Evolutionary conservation across 2,113 vertebrate genomes (phyloP), one percentile per base, ranked within the genome.

Genomic region (Leptosomus discolor): DNA sequence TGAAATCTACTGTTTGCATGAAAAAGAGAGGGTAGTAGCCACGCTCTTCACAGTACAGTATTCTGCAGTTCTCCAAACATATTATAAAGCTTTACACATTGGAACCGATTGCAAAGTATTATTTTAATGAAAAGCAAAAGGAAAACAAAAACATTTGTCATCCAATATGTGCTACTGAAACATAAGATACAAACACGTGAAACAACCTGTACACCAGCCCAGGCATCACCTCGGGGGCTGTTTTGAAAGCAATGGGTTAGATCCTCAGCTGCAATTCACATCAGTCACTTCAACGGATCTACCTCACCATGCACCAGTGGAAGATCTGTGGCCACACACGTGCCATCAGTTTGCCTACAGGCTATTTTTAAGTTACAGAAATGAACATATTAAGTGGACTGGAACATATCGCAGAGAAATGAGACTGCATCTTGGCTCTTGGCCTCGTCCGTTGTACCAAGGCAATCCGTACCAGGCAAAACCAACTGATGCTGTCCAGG

Each of bases 211-310:
- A 74, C 26, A 68, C 54, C 53, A 91, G 84, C 74, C 5, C 3
- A 83, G 69, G 24, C 1, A 0, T 34, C 69, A 88, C n/a, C 51
- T 64, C 76, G 23, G 46, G 51, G 64, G 39, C 73, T 79, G 57
- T 22, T 88, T 29, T 3, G 29, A 92, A 81, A 79, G 77, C 57
- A 93, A 5, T 14, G 45, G 88, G 92, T 65, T 85, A 90, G 96
- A 96, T 97, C 96, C 96, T 95, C 89, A 96, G 95, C 74, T 64
- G 27, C 54, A 84, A 71, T 53, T 95, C 53, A 71, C 22, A 81
- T 54, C 71, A 58, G 71, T 89, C 88, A 93, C 91, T 84, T 95
- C 87, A 97, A 90, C 0, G 4, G 93, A 94, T 95, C 94, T 85
- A 80, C 85, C 70, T 57, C 74, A n/a, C 34, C 5, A 8, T 17